Evolutionary conservation across 2,113 vertebrate species (phyloP).

Genomic region (Callorhinus ursinus): DNA sequence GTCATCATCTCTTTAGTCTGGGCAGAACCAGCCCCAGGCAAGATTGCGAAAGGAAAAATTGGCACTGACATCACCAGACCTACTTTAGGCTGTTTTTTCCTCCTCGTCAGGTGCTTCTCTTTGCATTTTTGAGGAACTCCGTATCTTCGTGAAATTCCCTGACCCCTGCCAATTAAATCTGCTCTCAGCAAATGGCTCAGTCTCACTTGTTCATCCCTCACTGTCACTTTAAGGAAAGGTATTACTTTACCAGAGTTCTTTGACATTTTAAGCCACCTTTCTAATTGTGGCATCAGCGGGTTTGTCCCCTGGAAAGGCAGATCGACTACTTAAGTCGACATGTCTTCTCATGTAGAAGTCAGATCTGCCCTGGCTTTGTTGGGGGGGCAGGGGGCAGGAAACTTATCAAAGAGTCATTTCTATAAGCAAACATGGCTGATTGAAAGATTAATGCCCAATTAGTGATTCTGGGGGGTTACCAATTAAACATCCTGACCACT

Average conservation of each 20-base stretch:
- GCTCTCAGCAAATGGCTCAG: constrained; percentile 46
- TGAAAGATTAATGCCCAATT: constrained; percentile 51
- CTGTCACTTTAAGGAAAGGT: constrained; percentile 65
- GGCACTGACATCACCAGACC: constrained; percentile 21
- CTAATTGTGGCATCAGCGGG: constrained; percentile 47
- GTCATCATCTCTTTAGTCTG: constrained; percentile 69
- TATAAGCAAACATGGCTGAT: constrained; percentile 1
- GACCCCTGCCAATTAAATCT: constrained; percentile 70
- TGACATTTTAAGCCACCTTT: constrained; percentile 61
- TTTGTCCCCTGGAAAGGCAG: constrained; percentile 35
- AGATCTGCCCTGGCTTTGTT: background rate
- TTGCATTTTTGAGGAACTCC: constrained; percentile 44
- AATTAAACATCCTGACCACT: constrained; percentile 11
- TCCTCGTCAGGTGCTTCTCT: constrained; percentile 20
- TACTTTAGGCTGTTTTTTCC: constrained; percentile 36
- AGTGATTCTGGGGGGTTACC: constrained; percentile 43
- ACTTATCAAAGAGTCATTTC: constrained; percentile 29
- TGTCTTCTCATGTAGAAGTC: constrained; percentile 16
- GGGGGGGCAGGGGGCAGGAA: background rate
- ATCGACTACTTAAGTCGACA: constrained; percentile 22
- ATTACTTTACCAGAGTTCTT: constrained; percentile 56
- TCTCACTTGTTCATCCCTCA: constrained; percentile 54
- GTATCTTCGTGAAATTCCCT: constrained; percentile 10
- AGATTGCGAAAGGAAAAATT: constrained; percentile 58
- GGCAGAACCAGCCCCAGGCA: constrained; percentile 57